Base-by-base conservation (phyloP, 2,888 invertebrate genomes). In the Epinotia ramella region DNA sequence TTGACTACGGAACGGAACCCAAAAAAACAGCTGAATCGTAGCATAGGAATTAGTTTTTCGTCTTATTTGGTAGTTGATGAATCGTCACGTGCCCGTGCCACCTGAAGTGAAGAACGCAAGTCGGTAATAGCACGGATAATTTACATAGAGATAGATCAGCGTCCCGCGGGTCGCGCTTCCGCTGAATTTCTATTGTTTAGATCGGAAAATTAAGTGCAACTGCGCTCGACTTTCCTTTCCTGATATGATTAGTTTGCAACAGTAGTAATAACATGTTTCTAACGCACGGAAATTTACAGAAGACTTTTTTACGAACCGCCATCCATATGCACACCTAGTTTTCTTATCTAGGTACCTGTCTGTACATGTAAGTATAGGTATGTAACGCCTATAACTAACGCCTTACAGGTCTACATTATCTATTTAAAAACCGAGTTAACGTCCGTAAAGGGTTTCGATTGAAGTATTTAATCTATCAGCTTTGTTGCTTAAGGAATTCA, bases 151-250 rank as follows among this genome's bases (percentile, higher is more conserved):
- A 94, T 94, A 89, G 92, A 93, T 90, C 89, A 88, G 84, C 79
- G 87, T 93, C 94, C 94, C 94, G 81, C 80, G 94, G 91, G 94
- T 79, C 87, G 89, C 82, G 93, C 93, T 93, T 92, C 94, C 92
- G 93, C 87, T 91, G 94, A 94, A 94, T 94, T 94, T 93, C 93
- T 94, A 94, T 94, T 94, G 93, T 94, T 93, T 93, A 93, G 91
- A 94, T 94, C 94, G 94, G 94, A 94, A 94, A 94, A 94, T 93
- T 92, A 93, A 93, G 92, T 91, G 90, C 87, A 82, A 83, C 84
- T 84, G 88, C 88, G 87, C 89, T 87, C 89, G 89, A 90, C 91
- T 93, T 92, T 91, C 89, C 90, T 87, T 88, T 89, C 90, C 87
- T 88, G 88, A 89, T 88, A 91, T 92, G 91, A 93, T 91, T 89